Percentiles rank a stretch among this genome's conserved stretches.
phyloP scores from a whole-genome alignment of 2,797 vertebrate genomes.

The Pangasius larnaudii region DNA sequence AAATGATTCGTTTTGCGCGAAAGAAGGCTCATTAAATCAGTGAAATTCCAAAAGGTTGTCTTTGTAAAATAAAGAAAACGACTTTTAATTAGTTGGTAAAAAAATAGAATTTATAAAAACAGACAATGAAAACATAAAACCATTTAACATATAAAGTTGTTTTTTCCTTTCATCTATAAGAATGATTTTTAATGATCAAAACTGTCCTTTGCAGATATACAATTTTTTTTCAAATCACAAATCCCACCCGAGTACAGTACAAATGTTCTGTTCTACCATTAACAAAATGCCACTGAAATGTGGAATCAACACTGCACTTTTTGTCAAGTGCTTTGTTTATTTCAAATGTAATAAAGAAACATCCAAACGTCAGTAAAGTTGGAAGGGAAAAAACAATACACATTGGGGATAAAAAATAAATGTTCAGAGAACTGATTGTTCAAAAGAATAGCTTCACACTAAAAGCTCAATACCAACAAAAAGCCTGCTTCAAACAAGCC shows the following conservation, averaged over 20 bases:
- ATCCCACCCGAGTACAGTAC: conserved; percentile 14
- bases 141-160: conserved; percentile 55
- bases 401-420: conserved; percentile 30
- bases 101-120: conserved; percentile 51
- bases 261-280: conserved; percentile 22
- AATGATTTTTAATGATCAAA: conserved; percentile 12
- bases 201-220: conserved; percentile 24
- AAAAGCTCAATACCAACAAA: conserved; percentile 41
- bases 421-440: conserved; percentile 31
- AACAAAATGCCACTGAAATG: conserved; percentile 5
- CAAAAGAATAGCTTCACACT: conserved; percentile 40
- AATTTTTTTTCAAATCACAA: conserved; percentile 20
- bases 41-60: conserved; percentile 26
- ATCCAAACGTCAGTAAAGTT: conserved; percentile 7
- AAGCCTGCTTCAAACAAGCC: conserved; percentile 24
- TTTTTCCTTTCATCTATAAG: conserved; percentile 43
- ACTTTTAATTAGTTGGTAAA: conserved; percentile 62
- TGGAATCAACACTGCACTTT: conserved; percentile 44
- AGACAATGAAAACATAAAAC: conserved; percentile 48
- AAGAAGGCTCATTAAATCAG: conserved; percentile 14
- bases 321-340: conserved; percentile 45
- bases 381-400: conserved; percentile 15
- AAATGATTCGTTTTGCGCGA: background rate
- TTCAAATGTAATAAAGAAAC: conserved; percentile 47
- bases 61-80: conserved; percentile 45